Conservation (phyloP, 2,113 vertebrate species). For the Eulacestoma nigropectus region DNA sequence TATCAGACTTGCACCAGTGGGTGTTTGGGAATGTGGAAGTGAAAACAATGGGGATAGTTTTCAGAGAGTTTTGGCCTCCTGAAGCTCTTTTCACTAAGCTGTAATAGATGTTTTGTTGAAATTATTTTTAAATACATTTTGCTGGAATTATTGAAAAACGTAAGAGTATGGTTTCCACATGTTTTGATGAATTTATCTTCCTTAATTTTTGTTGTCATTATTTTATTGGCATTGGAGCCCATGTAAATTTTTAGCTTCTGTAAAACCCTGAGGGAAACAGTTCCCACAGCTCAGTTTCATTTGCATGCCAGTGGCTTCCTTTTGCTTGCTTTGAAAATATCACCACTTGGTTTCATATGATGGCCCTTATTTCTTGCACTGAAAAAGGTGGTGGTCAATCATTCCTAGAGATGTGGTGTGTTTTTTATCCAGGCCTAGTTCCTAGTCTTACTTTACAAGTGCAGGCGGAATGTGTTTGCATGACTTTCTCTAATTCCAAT, state of each 20-base stretch:
- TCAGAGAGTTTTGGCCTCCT: background rate
- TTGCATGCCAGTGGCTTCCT: background rate
- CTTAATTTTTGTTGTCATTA: background rate
- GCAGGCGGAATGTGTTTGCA: background rate
- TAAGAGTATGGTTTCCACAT: background rate
- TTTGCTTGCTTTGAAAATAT: background rate
- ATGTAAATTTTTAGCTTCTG: background rate
- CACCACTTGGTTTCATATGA: background rate
- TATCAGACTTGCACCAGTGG: background rate
- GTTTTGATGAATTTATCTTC: background rate
- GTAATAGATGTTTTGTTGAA: background rate
- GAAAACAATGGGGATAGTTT: background rate
- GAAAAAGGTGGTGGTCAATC: background rate
- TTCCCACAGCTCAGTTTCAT: background rate
- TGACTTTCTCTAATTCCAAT: background rate
- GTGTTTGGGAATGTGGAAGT: background rate
- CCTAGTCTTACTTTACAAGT: background rate
- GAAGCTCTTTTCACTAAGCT: background rate
- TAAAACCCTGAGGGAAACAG: background rate
- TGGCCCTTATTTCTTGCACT: background rate
- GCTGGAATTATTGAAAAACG: background rate
- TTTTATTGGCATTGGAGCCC: background rate
- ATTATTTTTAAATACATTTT: background rate
- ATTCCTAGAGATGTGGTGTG: background rate
- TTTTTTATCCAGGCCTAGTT: background rate